These are phyloP conservation scores for Omphaloscelis lunosa DNA, from an alignment of 2,888 invertebrate species.

Conservation along the genomic window DNA sequence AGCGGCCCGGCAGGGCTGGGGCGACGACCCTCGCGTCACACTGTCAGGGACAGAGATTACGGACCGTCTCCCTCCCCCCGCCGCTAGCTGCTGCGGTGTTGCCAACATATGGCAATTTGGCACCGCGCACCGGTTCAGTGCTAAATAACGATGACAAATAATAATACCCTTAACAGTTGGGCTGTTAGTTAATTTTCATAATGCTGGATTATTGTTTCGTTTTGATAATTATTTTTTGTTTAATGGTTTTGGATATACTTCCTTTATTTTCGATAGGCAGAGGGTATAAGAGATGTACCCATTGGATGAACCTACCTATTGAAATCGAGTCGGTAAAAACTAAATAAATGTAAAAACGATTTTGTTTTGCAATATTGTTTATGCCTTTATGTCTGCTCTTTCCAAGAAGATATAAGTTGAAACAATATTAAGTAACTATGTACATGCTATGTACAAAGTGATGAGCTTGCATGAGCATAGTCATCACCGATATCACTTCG, in stretches of 20 bases:
- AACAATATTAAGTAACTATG: too few species aligned
- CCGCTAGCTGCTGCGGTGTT: conserved; percentile 53
- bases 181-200: conserved; percentile 55
- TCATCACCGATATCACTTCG: background rate
- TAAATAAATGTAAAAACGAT: too few species aligned
- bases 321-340: too few species aligned
- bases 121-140: conserved; percentile 54
- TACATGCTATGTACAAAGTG: too few species aligned
- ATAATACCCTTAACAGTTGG: conserved; percentile 62
- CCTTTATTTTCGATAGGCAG: background rate
- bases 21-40: conserved; percentile 58
- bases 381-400: background rate
- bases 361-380: background rate
- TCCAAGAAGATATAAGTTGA: too few species aligned
- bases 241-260: background rate
- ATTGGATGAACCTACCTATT: background rate
- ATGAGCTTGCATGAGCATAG: too few species aligned
- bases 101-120: conserved; percentile 68
- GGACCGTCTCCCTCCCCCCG: conserved; percentile 32
- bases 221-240: conserved; percentile 17
- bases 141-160: conserved; percentile 66
- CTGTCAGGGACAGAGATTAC: conserved; percentile 68
- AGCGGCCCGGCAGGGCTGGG: conserved; percentile 44
- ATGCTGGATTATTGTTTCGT: conserved; percentile 38
- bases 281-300: too few species aligned